A percentile compares a stretch with the other conserved stretches of the same genome.
Evolutionary conservation across 2,888 invertebrate species (phyloP).

Genomic region (Nymphalis polychloros): DNA sequence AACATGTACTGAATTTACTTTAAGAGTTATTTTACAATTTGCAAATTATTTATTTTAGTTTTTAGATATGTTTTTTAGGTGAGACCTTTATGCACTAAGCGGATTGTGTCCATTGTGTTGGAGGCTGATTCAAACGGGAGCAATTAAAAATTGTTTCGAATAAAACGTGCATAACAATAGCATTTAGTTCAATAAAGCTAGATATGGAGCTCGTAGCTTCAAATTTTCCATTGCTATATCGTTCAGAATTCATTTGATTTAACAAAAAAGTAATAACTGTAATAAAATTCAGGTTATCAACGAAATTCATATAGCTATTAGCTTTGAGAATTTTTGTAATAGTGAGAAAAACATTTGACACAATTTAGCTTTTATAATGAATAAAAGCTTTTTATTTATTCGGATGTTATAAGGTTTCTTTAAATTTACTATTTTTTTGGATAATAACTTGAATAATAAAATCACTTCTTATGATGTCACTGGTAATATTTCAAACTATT

Average conservation of each 20-base stretch:
- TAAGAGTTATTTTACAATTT: too few species aligned
- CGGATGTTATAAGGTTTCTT: too few species aligned
- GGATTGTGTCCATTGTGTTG: constrained; percentile 31
- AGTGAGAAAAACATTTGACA: too few species aligned
- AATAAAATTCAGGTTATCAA: neutral
- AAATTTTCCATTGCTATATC: constrained; percentile 10
- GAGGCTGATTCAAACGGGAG: constrained; percentile 20
- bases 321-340: neutral
- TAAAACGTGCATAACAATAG: constrained; percentile 27
- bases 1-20: too few species aligned
- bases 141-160: constrained; percentile 30
- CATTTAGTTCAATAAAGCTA: constrained; percentile 17
- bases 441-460: too few species aligned
- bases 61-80: constrained; percentile 27
- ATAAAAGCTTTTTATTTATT: too few species aligned
- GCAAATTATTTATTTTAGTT: constrained; percentile 8
- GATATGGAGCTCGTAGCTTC: neutral
- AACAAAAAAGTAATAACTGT: constrained; percentile 4
- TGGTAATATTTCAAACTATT: too few species aligned
- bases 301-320: neutral
- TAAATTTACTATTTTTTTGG: too few species aligned
- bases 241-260: constrained; percentile 10
- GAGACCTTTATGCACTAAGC: constrained; percentile 30
- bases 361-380: too few species aligned
- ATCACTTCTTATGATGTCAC: too few species aligned